Conservation (phyloP, 92 coral and sea anemone species). For the Palythoa caribaeorum region DNA sequence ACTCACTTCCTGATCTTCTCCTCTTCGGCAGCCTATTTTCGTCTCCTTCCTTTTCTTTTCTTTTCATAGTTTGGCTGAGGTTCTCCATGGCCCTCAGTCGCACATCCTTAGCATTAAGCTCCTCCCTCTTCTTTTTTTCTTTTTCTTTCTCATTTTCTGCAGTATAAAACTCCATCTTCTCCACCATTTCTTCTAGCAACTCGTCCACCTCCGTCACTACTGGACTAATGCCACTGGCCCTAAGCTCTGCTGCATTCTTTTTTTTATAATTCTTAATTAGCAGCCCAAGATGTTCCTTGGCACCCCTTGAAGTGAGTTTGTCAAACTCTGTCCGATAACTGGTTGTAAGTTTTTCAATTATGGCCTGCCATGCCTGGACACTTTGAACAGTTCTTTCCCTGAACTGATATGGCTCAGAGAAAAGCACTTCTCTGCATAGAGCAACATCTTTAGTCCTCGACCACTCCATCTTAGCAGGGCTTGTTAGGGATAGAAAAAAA, state of each 20-base stretch:
- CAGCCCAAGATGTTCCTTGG: conserved; percentile 51
- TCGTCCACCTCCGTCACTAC: conserved; percentile 31
- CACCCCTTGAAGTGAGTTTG: conserved; percentile 48
- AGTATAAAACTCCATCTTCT: conserved; percentile 43
- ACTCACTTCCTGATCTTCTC: conserved; percentile 44
- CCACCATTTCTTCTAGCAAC: conserved; percentile 42
- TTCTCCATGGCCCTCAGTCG: conserved; percentile 52
- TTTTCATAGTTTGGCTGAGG: conserved; percentile 48
- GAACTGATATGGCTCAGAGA: conserved; percentile 44
- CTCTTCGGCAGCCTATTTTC: conserved; percentile 36
- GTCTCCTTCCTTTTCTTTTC: conserved; percentile 45
- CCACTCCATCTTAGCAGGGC: conserved; percentile 55
- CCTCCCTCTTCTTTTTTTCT: conserved; percentile 55
- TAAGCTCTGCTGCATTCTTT: conserved; percentile 54
- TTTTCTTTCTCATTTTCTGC: conserved; percentile 54
- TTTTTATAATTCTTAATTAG: conserved; percentile 38
- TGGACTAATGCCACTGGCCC: conserved; percentile 54
- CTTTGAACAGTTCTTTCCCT: conserved; percentile 48
- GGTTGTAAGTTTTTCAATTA: conserved; percentile 15
- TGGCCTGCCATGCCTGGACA: conserved; percentile 52
- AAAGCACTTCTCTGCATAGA: conserved; percentile 48
- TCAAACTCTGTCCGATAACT: conserved; percentile 34
- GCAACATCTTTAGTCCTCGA: conserved; percentile 42
- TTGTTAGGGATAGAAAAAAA: conserved; percentile 33
- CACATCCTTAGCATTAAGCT: conserved; percentile 49